Conservation (phyloP, 2,888 invertebrate species). For the Tiliacea citrago region DNA sequence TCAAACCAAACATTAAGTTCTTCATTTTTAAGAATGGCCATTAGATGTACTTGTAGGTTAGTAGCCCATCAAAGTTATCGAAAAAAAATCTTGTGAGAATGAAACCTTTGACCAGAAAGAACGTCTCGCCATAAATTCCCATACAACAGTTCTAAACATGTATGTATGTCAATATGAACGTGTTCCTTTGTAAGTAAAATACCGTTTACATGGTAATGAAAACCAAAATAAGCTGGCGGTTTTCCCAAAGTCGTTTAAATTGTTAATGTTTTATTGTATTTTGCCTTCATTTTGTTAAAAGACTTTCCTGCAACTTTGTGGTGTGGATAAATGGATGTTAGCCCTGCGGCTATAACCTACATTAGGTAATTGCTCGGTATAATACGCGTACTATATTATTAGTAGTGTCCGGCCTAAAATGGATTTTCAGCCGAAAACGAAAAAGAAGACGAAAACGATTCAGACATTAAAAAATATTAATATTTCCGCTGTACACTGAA, state of each 20-base stretch:
- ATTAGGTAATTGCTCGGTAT: neutral
- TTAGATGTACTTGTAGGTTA: slow-evolving; percentile 34
- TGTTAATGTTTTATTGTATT: neutral
- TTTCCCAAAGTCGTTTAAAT: slow-evolving; percentile 22
- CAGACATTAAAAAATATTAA: no score
- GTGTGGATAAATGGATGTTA: neutral
- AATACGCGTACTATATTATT: neutral
- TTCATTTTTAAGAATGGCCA: slow-evolving; percentile 7
- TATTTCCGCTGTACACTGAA: no score
- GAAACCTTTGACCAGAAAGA: slow-evolving; percentile 13
- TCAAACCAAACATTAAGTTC: slow-evolving; percentile 12
- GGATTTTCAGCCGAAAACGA: no score
- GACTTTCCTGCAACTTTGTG: slow-evolving; percentile 21
- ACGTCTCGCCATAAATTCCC: slow-evolving; percentile 5
- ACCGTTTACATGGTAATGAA: slow-evolving; percentile 16
- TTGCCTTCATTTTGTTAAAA: slow-evolving; percentile 14
- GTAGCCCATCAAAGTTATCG: slow-evolving; percentile 30
- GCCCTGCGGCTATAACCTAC: neutral
- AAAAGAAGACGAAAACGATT: no score
- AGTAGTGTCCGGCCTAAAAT: no score
- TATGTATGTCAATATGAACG: slow-evolving; percentile 6
- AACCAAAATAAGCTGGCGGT: slow-evolving; percentile 20
- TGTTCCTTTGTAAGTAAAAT: slow-evolving; percentile 14
- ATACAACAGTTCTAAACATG: slow-evolving; percentile 16
- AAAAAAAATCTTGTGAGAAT: slow-evolving; percentile 40